A percentile compares a stretch with the other conserved stretches of the same genome.
phyloP scores from a whole-genome alignment of 2,797 vertebrate genomes.

The Melopsittacus undulatus region DNA sequence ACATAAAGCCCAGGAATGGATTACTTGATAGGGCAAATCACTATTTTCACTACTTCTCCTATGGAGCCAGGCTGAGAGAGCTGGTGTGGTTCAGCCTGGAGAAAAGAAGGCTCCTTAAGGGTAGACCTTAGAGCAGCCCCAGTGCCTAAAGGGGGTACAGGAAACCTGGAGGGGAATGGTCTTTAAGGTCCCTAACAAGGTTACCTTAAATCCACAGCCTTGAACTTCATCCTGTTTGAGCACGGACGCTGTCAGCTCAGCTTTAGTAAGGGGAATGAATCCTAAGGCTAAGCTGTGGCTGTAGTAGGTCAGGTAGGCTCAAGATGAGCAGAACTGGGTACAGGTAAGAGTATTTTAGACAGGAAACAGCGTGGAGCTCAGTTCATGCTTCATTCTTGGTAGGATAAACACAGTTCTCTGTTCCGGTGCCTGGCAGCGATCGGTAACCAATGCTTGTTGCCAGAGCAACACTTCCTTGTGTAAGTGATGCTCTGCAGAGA shows the following conservation, averaged over 20 bases:
- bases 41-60: background rate
- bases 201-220: background rate
- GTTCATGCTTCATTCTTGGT: background rate
- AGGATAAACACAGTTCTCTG: background rate
- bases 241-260: background rate
- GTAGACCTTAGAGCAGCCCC: background rate
- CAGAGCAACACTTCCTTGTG: background rate
- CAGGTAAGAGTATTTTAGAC: background rate
- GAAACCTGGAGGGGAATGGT: background rate
- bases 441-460: background rate
- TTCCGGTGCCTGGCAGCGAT: background rate
- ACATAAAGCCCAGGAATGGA: background rate
- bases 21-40: background rate
- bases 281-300: background rate
- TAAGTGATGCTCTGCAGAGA: background rate
- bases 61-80: background rate
- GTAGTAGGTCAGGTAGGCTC: background rate
- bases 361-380: background rate
- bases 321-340: background rate
- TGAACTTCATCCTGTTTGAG: background rate
- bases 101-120: background rate
- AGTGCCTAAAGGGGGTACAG: background rate
- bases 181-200: background rate
- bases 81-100: background rate
- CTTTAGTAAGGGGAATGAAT: background rate